Base-by-base conservation (phyloP, 2,113 vertebrate species). In the Lichenostomus cassidix region DNA sequence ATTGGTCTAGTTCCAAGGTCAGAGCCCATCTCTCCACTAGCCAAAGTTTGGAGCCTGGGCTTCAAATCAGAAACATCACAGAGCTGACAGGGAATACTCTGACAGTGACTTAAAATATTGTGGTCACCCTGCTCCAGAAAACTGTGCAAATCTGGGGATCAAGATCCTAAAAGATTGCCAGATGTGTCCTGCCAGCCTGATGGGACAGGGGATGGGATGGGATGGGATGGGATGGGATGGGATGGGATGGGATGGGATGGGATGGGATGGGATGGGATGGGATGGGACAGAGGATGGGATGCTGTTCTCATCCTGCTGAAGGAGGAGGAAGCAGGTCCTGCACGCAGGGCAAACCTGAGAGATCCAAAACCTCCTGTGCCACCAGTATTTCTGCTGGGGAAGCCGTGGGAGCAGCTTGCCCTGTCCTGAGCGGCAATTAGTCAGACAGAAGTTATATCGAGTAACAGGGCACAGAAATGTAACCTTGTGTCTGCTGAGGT, bases 401-500 rank as follows among this genome's bases (percentile, higher is more conserved):
- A 37, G 42, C 7, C 52, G 14, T 2, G 65, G 49, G 37, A 85
- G 68, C 87, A 74, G 79, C 76, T 33, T 16, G 44, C 27, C 52
- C 60, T n/a, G 63, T 25, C 58, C 31, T 20, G 37, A 20, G 1
- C 4, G 10, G 25, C 76, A 84, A 50, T 87, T 46, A 95, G 74
- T 81, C 60, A 86, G 62, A 64, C 53, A 79, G 82, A 68, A 89
- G 50, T 82, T 89, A 39, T 14, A 67, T 19, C 60, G 15, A 74
- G 47, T 3, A 90, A 47, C 35, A 62, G 74, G 63, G 75, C 58
- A 83, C 70, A 91, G 87, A 92, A 95, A 96, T 4, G 4, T 50
- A 94, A 95, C 94, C 67, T 64, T 47, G 56, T 20, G 37, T 68
- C 96, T 60, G 87, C 68, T 37, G 74, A 91, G 64, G 56, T 55